Evolutionary conservation across 2,888 invertebrate genomes (phyloP).

Genomic region (Xestia sexstrigata): DNA sequence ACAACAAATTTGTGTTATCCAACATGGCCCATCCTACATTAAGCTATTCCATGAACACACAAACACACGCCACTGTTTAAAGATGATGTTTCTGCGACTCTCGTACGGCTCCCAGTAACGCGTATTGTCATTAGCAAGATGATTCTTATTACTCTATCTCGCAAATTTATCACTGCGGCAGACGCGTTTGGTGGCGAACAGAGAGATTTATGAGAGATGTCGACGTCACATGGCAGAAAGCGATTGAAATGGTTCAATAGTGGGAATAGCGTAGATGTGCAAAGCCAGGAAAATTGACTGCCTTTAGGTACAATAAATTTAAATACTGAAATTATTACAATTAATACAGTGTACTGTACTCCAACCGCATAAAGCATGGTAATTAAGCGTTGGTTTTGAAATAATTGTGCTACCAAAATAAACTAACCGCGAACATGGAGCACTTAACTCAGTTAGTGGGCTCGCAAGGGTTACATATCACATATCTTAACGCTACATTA

Average conservation of each 20-base stretch:
- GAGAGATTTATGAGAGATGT: constrained; percentile 46
- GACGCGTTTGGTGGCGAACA: constrained; percentile 48
- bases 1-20: constrained; percentile 69
- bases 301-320: not conserved
- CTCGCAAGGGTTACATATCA: constrained; percentile 52
- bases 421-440: constrained; percentile 45
- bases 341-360: not conserved
- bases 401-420: constrained; percentile 44
- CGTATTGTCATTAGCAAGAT: constrained; percentile 46
- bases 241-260: constrained; percentile 42
- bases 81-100: constrained; percentile 22
- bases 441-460: constrained; percentile 49
- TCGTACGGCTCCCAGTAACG: constrained; percentile 21
- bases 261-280: constrained; percentile 13
- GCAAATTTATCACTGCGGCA: constrained; percentile 46
- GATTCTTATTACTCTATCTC: constrained; percentile 50
- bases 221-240: constrained; percentile 36
- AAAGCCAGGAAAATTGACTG: constrained; percentile 9
- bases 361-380: constrained; percentile 24
- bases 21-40: constrained; percentile 54
- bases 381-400: constrained; percentile 53
- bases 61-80: constrained; percentile 36
- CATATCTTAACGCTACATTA: constrained; percentile 76
- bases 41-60: constrained; percentile 44
- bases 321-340: constrained; percentile 16